Evolutionary conservation across 2,113 vertebrate species (phyloP).

Genomic region (Mus musculus): DNA sequence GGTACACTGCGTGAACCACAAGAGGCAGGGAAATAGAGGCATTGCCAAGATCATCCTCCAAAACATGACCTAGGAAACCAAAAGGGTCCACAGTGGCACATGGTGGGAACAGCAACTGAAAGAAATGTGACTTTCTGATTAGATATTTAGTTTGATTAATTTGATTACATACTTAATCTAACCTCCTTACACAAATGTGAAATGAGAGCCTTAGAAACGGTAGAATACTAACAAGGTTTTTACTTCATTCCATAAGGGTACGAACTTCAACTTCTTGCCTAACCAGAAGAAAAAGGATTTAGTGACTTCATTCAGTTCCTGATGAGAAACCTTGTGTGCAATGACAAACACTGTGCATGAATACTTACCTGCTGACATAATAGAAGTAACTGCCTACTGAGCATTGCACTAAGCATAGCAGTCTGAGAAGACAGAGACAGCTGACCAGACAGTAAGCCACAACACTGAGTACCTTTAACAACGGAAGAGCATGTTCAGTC

Average conservation of each 20-base stretch:
- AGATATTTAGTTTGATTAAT: not conserved
- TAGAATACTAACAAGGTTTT: not conserved
- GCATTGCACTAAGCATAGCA: not conserved
- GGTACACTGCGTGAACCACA: not conserved
- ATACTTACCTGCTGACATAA: not conserved
- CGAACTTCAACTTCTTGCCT: not conserved
- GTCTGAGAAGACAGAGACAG: not conserved
- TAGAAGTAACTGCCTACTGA: not conserved
- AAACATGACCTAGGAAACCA: not conserved
- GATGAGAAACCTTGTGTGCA: not conserved
- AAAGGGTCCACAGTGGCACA: not conserved
- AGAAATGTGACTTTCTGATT: not conserved
- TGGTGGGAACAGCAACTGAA: not conserved
- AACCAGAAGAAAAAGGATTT: not conserved
- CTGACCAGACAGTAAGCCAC: not conserved
- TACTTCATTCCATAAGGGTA: not conserved
- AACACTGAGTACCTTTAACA: not conserved
- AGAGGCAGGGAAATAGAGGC: not conserved
- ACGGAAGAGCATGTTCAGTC: not conserved
- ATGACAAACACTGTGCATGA: not conserved
- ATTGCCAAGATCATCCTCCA: constrained; percentile 13
- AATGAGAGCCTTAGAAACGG: not conserved
- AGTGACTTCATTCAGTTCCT: not conserved
- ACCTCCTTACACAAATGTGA: not conserved
- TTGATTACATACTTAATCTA: not conserved